phyloP scores from a whole-genome alignment of 2,113 vertebrate genomes.

The Albula goreensis region DNA sequence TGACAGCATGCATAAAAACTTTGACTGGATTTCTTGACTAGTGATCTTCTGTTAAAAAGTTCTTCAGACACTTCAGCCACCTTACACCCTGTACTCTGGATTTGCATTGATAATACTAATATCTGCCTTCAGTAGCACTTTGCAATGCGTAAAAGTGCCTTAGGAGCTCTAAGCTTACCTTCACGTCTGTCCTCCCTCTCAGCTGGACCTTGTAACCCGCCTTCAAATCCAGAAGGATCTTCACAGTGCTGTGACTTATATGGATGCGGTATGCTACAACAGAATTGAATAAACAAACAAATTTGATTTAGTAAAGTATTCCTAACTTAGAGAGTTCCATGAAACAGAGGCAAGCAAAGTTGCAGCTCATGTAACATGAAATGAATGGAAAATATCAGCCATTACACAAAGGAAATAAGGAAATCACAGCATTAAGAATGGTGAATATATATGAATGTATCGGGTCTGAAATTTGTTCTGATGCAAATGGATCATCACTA shows the following conservation, averaged over 20 bases:
- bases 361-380: too few relatives aligned
- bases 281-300: neutral
- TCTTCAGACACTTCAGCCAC: neutral
- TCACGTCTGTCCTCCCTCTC: constrained; percentile 65
- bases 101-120: neutral
- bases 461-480: too few relatives aligned
- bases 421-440: too few relatives aligned
- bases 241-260: constrained; percentile 69
- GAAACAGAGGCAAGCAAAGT: too few relatives aligned
- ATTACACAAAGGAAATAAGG: too few relatives aligned
- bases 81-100: neutral
- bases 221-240: constrained; percentile 65
- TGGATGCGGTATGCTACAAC: constrained; percentile 77
- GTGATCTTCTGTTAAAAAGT: neutral
- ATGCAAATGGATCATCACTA: too few relatives aligned
- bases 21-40: neutral
- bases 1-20: too few relatives aligned
- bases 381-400: too few relatives aligned
- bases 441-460: too few relatives aligned
- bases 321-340: neutral
- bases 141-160: neutral
- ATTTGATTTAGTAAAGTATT: neutral
- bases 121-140: neutral
- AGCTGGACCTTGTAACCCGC: constrained; percentile 71
- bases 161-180: constrained; percentile 54